Percentiles rank a stretch among this genome's conserved stretches.
phyloP scores from a whole-genome alignment of 2,113 vertebrate genomes.

The Talpa occidentalis region DNA sequence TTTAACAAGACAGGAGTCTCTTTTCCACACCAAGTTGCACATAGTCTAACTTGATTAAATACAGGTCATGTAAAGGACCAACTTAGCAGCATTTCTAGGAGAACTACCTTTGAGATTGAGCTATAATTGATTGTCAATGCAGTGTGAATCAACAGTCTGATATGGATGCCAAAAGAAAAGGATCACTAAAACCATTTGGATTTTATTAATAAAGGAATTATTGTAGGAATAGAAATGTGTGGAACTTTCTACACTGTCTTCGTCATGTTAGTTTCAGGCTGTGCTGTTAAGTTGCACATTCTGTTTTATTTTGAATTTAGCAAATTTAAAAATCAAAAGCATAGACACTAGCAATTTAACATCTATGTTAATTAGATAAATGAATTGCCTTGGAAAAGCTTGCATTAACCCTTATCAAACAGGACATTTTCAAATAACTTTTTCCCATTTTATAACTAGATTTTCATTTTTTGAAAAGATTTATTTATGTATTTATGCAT shows the following conservation, averaged over 20 bases:
- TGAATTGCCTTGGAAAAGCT: not conserved
- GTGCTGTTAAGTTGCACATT: not conserved
- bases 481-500: too few relatives aligned
- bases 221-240: not conserved
- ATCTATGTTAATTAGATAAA: not conserved
- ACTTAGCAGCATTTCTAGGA: not conserved
- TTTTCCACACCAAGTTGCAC: not conserved
- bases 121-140: not conserved
- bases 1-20: not conserved
- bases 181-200: not conserved
- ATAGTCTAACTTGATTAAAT: not conserved
- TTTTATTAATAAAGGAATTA: not conserved
- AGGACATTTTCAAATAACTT: too few relatives aligned
- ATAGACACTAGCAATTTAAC: not conserved
- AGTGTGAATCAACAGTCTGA: not conserved
- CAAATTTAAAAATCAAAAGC: not conserved
- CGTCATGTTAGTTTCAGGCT: too few relatives aligned
- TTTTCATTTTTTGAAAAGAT: too few relatives aligned
- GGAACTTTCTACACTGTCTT: not conserved
- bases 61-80: not conserved
- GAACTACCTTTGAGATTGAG: not conserved
- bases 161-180: not conserved
- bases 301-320: conserved; percentile 16
- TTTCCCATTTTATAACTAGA: too few relatives aligned
- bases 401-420: too few relatives aligned